phyloP scores from a whole-genome alignment of 2,113 vertebrate genomes.

The Burhinus bistriatus region DNA sequence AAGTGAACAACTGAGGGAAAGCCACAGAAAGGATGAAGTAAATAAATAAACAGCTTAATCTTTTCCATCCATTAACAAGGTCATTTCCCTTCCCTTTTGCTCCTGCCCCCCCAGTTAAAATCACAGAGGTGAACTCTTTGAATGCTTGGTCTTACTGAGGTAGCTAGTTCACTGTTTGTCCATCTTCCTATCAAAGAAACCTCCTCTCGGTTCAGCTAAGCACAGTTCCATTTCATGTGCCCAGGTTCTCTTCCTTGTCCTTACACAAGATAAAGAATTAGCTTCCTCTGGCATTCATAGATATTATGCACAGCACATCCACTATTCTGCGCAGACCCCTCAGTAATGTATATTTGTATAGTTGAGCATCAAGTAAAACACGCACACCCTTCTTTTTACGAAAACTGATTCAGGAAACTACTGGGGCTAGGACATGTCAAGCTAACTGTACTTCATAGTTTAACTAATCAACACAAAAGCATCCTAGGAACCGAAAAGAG shows the following conservation, averaged over 20 bases:
- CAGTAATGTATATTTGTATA: not conserved
- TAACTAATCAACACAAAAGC: not conserved
- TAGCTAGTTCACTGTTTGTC: not conserved
- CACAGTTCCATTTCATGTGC: not conserved
- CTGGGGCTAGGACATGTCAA: not conserved
- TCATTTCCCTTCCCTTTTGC: accelerated
- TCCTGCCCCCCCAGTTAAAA: not conserved
- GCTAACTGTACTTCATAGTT: not conserved
- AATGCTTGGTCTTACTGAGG: not conserved
- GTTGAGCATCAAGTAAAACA: not conserved
- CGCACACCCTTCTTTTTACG: not conserved
- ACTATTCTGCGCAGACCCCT: not conserved
- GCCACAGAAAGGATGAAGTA: not conserved
- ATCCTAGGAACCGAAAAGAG: not conserved
- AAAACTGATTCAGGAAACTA: not conserved
- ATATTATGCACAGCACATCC: not conserved
- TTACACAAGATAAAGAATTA: not conserved
- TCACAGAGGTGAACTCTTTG: not conserved
- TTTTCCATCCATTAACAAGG: not conserved
- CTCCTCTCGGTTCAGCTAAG: not conserved
- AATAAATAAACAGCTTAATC: not conserved
- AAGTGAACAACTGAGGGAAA: not conserved
- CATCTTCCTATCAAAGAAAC: not conserved
- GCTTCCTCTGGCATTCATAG: not conserved
- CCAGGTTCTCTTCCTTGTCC: not conserved